Percentiles rank a stretch among this genome's conserved stretches.
Evolutionary conservation across 1,140 invertebrate species (phyloP).

Genomic region (Zaprionus capensis): DNA sequence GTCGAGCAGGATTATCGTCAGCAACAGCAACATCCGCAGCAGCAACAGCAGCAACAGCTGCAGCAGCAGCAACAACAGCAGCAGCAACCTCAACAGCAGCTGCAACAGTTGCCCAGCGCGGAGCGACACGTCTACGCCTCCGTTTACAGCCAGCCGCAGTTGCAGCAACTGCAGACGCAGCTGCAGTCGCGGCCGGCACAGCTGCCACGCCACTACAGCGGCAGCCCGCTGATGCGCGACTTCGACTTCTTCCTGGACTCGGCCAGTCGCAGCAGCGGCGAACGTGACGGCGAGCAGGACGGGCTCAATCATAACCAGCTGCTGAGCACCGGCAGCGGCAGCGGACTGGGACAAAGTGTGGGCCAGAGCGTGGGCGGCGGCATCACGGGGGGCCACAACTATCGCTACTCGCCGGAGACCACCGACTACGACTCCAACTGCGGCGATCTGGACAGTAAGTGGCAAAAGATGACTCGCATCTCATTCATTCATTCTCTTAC

Average conservation of each 20-base stretch:
- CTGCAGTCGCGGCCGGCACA: constrained; percentile 38
- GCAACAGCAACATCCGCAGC: constrained; percentile 55
- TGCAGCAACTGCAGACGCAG: constrained; percentile 35
- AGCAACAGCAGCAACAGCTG: constrained; percentile 41
- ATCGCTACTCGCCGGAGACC: constrained; percentile 96
- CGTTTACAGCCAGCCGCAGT: constrained; percentile 39
- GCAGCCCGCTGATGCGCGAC: constrained; percentile 78
- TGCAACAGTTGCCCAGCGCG: constrained; percentile 36
- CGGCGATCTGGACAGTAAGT: constrained; percentile 91
- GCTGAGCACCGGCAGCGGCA: constrained; percentile 62
- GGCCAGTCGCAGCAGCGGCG: constrained; percentile 80
- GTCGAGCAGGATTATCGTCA: constrained; percentile 62
- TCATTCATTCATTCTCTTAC: too few relatives aligned
- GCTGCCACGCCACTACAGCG: constrained; percentile 69
- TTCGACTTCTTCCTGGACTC: constrained; percentile 84
- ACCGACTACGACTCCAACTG: constrained; percentile 97
- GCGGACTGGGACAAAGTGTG: constrained; percentile 41
- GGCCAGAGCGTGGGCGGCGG: constrained; percentile 53
- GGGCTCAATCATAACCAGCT: constrained; percentile 80
- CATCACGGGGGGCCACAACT: constrained; percentile 84
- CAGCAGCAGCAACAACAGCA: constrained; percentile 47
- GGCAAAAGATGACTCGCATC: not conserved
- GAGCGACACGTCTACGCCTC: constrained; percentile 54
- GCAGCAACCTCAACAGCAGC: constrained; percentile 22
- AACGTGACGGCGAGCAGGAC: constrained; percentile 72